Conservation (phyloP, 2,797 vertebrate genomes). For the Crocodylus rhombifer region DNA sequence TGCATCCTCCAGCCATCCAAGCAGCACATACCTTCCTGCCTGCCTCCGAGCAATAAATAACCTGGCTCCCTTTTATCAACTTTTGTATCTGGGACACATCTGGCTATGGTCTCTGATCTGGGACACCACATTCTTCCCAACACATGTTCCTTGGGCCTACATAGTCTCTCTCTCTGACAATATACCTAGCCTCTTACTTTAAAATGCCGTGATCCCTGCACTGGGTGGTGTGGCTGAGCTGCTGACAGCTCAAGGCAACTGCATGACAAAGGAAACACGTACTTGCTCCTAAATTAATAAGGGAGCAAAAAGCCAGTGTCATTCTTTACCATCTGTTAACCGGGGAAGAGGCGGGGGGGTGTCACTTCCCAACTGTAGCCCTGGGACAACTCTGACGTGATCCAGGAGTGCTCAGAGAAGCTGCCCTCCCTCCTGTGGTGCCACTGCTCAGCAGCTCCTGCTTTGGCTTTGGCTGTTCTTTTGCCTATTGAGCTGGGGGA, state of each 20-base stretch:
- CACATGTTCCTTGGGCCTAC: too few relatives aligned
- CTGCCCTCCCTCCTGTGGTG: background rate
- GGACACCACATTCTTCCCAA: background rate
- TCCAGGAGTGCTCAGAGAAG: background rate
- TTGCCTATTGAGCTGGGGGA: background rate
- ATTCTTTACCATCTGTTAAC: background rate
- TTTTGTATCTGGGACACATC: background rate
- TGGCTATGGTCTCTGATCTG: background rate
- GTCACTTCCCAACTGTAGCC: background rate
- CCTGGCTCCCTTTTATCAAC: background rate
- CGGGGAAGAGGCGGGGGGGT: background rate
- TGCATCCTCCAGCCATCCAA: background rate
- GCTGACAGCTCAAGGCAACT: background rate
- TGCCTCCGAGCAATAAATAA: background rate
- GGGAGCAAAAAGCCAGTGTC: background rate
- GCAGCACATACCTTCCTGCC: background rate
- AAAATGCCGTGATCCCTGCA: background rate
- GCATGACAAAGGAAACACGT: background rate
- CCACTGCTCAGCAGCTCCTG: background rate
- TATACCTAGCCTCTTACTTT: too few relatives aligned
- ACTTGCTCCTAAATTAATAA: too few relatives aligned
- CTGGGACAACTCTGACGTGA: background rate
- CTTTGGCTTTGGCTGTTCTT: background rate
- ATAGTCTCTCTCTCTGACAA: too few relatives aligned
- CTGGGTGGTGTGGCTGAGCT: too few relatives aligned